These are phyloP conservation scores for Notamacropus eugenii DNA, from an alignment of 2,797 vertebrate genomes.

Conservation along the genomic window DNA sequence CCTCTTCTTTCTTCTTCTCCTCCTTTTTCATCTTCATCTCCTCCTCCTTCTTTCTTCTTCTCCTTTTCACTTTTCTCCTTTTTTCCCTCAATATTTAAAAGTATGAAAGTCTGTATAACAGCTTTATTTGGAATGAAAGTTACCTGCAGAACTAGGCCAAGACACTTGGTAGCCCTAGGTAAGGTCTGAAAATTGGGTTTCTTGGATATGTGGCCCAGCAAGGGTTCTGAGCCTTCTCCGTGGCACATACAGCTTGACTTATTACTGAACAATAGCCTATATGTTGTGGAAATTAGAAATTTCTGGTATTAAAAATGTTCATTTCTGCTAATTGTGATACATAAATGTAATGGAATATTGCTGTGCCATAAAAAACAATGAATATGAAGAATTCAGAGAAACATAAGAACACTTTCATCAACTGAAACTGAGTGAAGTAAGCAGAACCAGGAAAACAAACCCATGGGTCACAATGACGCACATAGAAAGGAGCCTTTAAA, in stretches of 20 bases:
- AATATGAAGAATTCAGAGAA: neutral
- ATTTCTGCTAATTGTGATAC: neutral
- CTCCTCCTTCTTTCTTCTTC: too few relatives aligned
- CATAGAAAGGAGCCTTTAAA: neutral
- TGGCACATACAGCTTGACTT: neutral
- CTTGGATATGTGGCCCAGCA: neutral
- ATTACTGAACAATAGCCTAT: neutral
- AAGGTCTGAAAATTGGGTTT: neutral
- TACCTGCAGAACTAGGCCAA: neutral
- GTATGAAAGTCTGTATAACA: neutral
- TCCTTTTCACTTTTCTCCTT: too few relatives aligned
- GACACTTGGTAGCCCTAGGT: neutral
- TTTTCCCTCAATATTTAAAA: neutral
- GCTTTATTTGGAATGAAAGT: constrained; percentile 5
- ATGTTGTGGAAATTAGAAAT: neutral
- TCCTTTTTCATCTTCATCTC: too few relatives aligned
- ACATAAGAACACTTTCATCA: neutral
- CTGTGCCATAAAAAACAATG: neutral
- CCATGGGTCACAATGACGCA: neutral
- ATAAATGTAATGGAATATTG: neutral
- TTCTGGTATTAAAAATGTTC: neutral
- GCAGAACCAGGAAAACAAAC: neutral
- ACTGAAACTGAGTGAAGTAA: neutral
- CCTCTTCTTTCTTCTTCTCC: too few relatives aligned
- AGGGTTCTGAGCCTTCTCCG: neutral